Evolutionary conservation across 2,113 vertebrate genomes (phyloP), one percentile per base, ranked within the genome.

Genomic region (Pangasianodon gigas): DNA sequence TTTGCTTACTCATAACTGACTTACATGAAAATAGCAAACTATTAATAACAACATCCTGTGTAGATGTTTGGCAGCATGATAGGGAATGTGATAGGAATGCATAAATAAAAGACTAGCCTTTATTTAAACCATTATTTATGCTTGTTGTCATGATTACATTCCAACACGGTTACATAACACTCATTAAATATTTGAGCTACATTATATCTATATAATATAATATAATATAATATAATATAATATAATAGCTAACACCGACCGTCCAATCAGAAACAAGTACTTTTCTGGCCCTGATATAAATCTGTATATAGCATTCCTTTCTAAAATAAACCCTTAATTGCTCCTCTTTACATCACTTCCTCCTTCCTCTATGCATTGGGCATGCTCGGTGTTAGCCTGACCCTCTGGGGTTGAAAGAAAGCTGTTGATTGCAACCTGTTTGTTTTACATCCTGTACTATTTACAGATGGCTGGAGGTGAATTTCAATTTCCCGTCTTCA

Each of bases 311-410:
- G 44, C 86, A 79, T 92, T 92, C 85, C 75, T 85, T 90, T 82
- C 79, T 10, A n/a, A 86, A 91, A 92, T 91, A 0, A 67, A 67
- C 24, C 80, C 71, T 52, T 41, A n/a, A 88, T 46, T 60, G 37
- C 79, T 85, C 90, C 89, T 77, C 67, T 89, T 94, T 93, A 7
- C 74, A 80, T 52, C 54, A 88, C 85, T 89, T 92, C 89, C 89
- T 80, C 21, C 52, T 89, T 92, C 80, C 91, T 91, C 52, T 41
- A 62, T 71, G 83, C 37, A 41, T 9, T 88, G 84, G 81, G 75
- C 69, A 88, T 90, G 14, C 92, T 89, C 83, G 54, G 37, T 87
- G 91, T 92, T 91, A 91, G 86, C 71, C 0, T 92, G 93, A 94
- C 90, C 88, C 93, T 84, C 84, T 19, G 48, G 51, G 79, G 69